Evolutionary conservation across 2,113 vertebrate genomes (phyloP), one percentile per base, ranked within the genome.

Genomic region (Pelmatolapia mariae): DNA sequence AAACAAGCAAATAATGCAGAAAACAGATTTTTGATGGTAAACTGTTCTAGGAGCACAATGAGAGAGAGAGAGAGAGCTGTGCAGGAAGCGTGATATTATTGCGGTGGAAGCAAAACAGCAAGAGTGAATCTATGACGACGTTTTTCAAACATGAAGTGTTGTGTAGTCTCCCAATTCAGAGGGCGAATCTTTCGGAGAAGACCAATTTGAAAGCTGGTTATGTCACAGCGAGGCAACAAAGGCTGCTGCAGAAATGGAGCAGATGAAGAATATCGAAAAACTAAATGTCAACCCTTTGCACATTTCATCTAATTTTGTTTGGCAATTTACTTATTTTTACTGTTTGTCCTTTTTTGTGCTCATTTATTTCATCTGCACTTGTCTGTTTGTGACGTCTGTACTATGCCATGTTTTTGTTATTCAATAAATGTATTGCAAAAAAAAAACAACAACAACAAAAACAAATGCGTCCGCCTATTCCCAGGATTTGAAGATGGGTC

Each of bases 331-430:
- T 61, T 61, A 61, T 61, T 61, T 61, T 61, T 19, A 61, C 29
- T 11, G 29, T 61, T 61, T 31, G 13, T 29, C 56, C 56, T 29
- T 59, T 56, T 59, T 2, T 59, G 56, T 59, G 26, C 15, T 59
- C 0, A 0, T 0, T 0, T 31, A 61, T 18, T 61, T 61, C 26
- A 61, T 18, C 5, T 61, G 57, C 26, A 61, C 16, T 19, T 61
- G 59, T 61, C 29, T 61, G 29, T 19, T 61, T 61, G 59, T 61
- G 29, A 19, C 5, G 1, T 33, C 1, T 11, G 57, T 18, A 33
- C 59, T 33, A 29, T 3, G 57, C 29, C 16, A 0, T 33, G 57
- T 33, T 61, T 61, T 33, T 61, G 59, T 61, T 61, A 33, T 61
- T 61, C 59, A 61, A 33, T 61, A 61, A 7, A 61, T 33, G 16